Conservation (phyloP, 2,888 invertebrate genomes). For the Colostygia pectinataria region DNA sequence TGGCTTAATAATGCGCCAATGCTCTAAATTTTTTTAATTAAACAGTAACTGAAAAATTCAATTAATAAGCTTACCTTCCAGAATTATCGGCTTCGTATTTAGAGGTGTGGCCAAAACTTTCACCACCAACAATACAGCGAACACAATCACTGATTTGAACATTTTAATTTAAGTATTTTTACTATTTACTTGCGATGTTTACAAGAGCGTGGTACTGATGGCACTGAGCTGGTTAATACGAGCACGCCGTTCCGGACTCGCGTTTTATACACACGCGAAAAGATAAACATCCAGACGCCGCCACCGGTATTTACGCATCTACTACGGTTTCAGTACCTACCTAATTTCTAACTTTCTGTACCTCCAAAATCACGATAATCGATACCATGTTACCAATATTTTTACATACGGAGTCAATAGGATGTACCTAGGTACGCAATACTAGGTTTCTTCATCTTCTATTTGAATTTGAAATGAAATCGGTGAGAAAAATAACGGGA, state of each 20-base stretch:
- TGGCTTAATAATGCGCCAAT: too few relatives aligned
- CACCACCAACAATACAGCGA: slow-evolving; percentile 47
- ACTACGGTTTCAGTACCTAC: slow-evolving; percentile 5
- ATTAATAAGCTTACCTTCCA: slow-evolving; percentile 40
- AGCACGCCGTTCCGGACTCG: slow-evolving; percentile 1
- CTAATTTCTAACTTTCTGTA: neutral
- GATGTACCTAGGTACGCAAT: too few relatives aligned
- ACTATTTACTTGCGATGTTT: slow-evolving; percentile 13
- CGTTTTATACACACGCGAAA: slow-evolving; percentile 45
- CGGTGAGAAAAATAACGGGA: too few relatives aligned
- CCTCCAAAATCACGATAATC: too few relatives aligned
- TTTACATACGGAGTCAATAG: too few relatives aligned
- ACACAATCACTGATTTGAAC: slow-evolving; percentile 47
- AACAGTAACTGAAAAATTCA: too few relatives aligned
- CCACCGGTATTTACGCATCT: slow-evolving; percentile 16
- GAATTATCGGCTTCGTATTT: slow-evolving; percentile 25
- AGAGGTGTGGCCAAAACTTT: slow-evolving; percentile 44
- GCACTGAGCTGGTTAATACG: slow-evolving; percentile 26
- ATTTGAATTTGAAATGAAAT: too few relatives aligned
- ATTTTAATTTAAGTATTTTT: slow-evolving; percentile 26
- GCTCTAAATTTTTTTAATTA: too few relatives aligned
- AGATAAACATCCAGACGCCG: slow-evolving; percentile 48
- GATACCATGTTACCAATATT: too few relatives aligned
- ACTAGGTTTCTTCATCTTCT: too few relatives aligned
- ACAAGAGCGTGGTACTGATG: slow-evolving; percentile 24